phyloP scores from a whole-genome alignment of 2,797 vertebrate genomes.

The Cryptoblepharus egeriae region DNA sequence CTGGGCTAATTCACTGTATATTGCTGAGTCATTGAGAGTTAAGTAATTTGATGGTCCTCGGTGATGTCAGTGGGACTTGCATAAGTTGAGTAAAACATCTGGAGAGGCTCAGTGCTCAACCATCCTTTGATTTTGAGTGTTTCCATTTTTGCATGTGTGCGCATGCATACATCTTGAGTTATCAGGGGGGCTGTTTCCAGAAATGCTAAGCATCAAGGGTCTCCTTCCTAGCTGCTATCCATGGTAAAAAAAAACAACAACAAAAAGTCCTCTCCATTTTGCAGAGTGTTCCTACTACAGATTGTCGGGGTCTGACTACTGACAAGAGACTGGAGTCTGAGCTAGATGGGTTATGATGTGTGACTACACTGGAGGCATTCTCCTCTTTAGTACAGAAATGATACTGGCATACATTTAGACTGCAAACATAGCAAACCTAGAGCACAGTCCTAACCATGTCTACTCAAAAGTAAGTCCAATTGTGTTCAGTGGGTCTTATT shows the following conservation, averaged over 20 bases:
- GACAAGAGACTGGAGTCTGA: neutral
- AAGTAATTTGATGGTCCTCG: neutral
- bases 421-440: too few relatives aligned
- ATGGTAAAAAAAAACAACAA: neutral
- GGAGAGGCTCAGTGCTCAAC: neutral
- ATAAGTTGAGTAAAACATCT: neutral
- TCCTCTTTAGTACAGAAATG: too few relatives aligned
- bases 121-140: neutral
- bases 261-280: neutral
- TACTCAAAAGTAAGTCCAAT: too few relatives aligned
- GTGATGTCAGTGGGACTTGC: neutral
- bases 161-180: neutral
- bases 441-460: too few relatives aligned
- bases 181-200: neutral
- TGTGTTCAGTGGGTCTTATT: too few relatives aligned
- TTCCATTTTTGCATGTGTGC: neutral
- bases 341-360: neutral
- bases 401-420: neutral
- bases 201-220: neutral
- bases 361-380: neutral
- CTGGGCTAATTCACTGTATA: neutral
- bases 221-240: neutral
- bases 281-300: neutral
- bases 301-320: neutral
- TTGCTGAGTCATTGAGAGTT: neutral